phyloP scores from a whole-genome alignment of 2,888 invertebrate genomes.

The Calliopum simillimum region DNA sequence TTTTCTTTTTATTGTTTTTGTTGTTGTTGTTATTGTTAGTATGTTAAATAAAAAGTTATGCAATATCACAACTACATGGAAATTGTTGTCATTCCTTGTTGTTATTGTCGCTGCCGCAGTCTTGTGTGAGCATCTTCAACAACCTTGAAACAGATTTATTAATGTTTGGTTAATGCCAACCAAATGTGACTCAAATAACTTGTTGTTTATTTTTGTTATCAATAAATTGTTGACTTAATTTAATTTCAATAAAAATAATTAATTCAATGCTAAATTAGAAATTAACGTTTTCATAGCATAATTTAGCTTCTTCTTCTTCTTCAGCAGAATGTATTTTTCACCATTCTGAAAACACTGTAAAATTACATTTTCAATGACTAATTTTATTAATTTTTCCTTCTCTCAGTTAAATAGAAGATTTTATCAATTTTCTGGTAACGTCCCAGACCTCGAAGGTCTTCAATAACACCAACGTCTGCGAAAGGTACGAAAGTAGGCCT shows the following conservation, averaged over 20 bases:
- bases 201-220: constrained; percentile 4
- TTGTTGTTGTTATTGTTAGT: no score
- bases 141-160: constrained; percentile 31
- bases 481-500: no score
- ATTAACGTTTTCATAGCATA: neutral
- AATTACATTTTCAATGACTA: neutral
- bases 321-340: constrained; percentile 1
- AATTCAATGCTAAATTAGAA: neutral
- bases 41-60: neutral
- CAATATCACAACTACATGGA: neutral
- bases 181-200: constrained; percentile 3
- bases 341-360: neutral
- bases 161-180: constrained; percentile 20
- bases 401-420: no score
- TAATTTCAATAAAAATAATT: neutral
- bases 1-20: no score
- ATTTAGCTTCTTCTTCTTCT: neutral
- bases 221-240: constrained; percentile 1
- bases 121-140: constrained; percentile 20
- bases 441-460: no score
- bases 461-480: no score
- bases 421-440: no score
- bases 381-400: neutral
- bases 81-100: constrained; percentile 5
- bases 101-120: neutral